phyloP scores from a whole-genome alignment of 2,888 invertebrate genomes.

The Archaeoteleia sp. region DNA sequence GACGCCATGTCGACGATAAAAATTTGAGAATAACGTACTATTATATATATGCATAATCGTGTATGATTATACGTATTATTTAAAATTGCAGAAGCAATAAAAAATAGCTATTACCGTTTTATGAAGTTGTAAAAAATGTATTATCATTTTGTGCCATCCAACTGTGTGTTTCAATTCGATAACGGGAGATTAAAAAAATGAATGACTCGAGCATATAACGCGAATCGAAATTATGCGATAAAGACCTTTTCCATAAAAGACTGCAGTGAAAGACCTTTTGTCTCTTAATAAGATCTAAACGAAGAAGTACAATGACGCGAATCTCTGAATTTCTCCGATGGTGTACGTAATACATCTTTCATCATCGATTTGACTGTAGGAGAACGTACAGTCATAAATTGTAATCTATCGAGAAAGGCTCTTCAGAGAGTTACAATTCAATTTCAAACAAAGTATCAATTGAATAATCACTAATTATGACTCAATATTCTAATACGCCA shows the following conservation, averaged over 20 bases:
- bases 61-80: no score
- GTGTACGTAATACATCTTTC: constrained; percentile 41
- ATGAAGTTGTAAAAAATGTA: no score
- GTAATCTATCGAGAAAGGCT: constrained; percentile 29
- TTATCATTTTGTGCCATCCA: no score
- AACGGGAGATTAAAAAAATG: neutral
- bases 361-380: constrained; percentile 30
- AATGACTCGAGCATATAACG: neutral
- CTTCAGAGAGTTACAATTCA: constrained; percentile 20
- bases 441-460: neutral
- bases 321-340: constrained; percentile 22
- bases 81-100: no score
- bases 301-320: constrained; percentile 49
- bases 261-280: constrained; percentile 52
- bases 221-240: constrained; percentile 21
- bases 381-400: constrained; percentile 47
- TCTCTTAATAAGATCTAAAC: constrained; percentile 59
- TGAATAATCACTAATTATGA: no score
- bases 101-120: no score
- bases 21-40: no score
- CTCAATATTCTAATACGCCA: no score
- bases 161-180: no score
- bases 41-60: no score
- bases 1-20: no score
- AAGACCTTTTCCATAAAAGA: constrained; percentile 48